A percentile compares a stretch with the other conserved stretches of the same genome.
Conservation (phyloP, 1,140 invertebrate species). For the Temnothorax nylanderi region DNA sequence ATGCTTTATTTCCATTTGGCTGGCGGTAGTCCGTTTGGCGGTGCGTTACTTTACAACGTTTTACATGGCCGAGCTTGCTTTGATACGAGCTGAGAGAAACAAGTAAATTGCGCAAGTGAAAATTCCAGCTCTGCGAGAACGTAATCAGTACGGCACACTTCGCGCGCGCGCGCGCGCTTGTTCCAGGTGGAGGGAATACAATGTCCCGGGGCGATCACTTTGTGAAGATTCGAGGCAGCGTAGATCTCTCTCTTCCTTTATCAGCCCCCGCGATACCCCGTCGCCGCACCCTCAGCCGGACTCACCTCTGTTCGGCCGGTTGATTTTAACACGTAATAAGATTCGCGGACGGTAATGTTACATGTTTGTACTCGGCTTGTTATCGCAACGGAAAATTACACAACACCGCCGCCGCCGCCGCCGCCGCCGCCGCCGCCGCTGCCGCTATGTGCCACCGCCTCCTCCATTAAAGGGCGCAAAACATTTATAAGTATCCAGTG, state of each 20-base stretch:
- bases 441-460: constrained; percentile 11
- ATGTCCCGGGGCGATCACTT: constrained; percentile 68
- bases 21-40: constrained; percentile 28
- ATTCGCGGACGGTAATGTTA: constrained; percentile 59
- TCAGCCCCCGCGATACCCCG: constrained; percentile 17
- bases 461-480: constrained; percentile 60
- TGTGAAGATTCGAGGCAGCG: constrained; percentile 63
- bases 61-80: constrained; percentile 50
- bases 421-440: background rate
- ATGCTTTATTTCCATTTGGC: constrained; percentile 45
- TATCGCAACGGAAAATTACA: constrained; percentile 49
- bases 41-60: constrained; percentile 49
- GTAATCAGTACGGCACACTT: constrained; percentile 64
- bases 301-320: constrained; percentile 48
- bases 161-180: constrained; percentile 41
- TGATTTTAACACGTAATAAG: constrained; percentile 63
- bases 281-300: constrained; percentile 29
- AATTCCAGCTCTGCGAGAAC: constrained; percentile 58
- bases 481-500: constrained; percentile 60
- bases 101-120: constrained; percentile 64
- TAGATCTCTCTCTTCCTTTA: constrained; percentile 60
- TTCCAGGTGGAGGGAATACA: constrained; percentile 56
- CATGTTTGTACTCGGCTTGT: constrained; percentile 32
- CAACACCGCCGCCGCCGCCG: constrained; percentile 35
- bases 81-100: constrained; percentile 53